Conservation (phyloP, 2,113 vertebrate species). For the Corythornis madagascariensis region DNA sequence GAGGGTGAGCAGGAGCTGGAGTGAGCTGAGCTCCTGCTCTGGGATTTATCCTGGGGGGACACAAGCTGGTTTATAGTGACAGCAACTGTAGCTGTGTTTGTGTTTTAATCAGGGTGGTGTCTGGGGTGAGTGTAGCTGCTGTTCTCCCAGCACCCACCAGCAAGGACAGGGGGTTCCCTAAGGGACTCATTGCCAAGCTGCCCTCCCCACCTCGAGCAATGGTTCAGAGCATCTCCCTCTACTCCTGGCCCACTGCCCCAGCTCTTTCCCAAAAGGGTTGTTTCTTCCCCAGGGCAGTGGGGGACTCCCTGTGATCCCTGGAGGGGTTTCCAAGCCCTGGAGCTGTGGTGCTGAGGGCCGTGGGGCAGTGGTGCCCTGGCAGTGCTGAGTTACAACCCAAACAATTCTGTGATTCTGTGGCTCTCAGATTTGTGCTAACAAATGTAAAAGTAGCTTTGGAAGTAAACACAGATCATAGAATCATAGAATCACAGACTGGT, state of each 20-base stretch:
- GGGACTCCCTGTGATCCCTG: neutral
- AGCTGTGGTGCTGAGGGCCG: neutral
- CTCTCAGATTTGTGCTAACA: neutral
- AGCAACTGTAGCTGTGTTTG: neutral
- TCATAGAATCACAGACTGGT: neutral
- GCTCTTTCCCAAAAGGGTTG: neutral
- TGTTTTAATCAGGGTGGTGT: fast-evolving
- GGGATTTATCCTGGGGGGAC: fast-evolving
- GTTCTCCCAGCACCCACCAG: neutral
- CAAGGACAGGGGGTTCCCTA: fast-evolving
- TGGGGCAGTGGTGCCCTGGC: neutral
- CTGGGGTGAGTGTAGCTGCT: fast-evolving
- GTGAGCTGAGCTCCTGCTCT: neutral
- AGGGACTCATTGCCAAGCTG: fast-evolving
- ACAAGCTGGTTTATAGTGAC: fast-evolving
- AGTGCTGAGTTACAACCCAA: neutral
- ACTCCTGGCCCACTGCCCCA: neutral
- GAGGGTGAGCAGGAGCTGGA: fast-evolving
- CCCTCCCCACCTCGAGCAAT: neutral
- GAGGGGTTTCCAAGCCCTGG: neutral
- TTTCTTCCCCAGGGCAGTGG: neutral
- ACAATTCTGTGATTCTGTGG: neutral
- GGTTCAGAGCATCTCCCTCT: neutral
- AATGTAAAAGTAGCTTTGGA: neutral
- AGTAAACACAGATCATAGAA: neutral